These are phyloP conservation scores for Elmis aenea DNA, from an alignment of 2,888 invertebrate genomes.

Conservation along the genomic window DNA sequence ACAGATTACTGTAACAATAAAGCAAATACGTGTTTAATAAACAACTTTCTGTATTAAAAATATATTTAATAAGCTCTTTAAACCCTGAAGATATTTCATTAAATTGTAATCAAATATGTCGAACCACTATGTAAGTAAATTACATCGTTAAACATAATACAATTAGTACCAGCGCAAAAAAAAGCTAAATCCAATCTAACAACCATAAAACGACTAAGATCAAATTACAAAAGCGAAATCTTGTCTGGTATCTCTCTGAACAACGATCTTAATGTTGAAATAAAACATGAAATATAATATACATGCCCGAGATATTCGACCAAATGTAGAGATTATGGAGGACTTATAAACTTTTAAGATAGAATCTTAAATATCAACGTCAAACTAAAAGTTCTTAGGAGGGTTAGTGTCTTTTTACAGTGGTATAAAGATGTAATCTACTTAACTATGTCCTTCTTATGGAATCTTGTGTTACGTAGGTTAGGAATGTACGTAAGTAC, in stretches of 20 bases:
- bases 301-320: constrained; percentile 4
- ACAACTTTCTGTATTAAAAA: no score
- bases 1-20: no score
- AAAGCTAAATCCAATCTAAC: no score
- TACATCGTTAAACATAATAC: no score
- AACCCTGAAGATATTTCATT: no score
- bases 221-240: constrained; percentile 5
- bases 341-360: constrained; percentile 22
- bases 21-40: no score
- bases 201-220: no score
- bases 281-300: constrained; percentile 8
- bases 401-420: constrained; percentile 19
- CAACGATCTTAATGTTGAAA: constrained; percentile 5
- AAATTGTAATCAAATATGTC: no score
- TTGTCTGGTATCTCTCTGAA: constrained; percentile 2
- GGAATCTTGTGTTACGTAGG: constrained; percentile 15
- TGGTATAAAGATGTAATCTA: constrained; percentile 24
- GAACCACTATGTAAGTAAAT: no score
- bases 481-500: no score
- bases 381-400: constrained; percentile 13
- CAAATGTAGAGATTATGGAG: constrained; percentile 18
- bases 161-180: no score
- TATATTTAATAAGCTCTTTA: no score
- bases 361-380: constrained; percentile 23
- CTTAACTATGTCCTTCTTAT: constrained; percentile 11